Evolutionary conservation across 2,888 invertebrate species (phyloP), one percentile per base, ranked within the genome.

Genomic region (Thyatira batis): DNA sequence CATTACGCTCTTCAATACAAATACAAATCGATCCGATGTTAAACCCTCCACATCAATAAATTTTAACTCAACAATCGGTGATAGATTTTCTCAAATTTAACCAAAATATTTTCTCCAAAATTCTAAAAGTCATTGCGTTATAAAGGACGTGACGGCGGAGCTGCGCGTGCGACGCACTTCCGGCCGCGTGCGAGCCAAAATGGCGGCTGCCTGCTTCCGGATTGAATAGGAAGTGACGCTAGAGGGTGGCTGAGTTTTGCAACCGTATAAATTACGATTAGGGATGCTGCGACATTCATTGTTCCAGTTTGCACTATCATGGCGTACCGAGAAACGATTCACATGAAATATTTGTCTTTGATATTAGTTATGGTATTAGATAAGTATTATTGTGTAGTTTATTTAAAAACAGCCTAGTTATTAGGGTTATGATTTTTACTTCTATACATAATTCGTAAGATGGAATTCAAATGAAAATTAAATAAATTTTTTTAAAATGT

Each of bases 141-240:
- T 76, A 75, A 54, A 82, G 90, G 91, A 89, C 83, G 83, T 85
- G 84, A 85, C 85, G 74, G 74, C 74, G 81, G 80, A 73, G 76
- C 62, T 89, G 89, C 89, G 90, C 89, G 90, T 87, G 91, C 89
- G 90, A 73, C 76, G 61, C 66, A 75, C 83, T 87, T 90, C 90
- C 89, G 81, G 89, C 84, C 89, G 85, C 90, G 90, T 90, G 89
- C 82, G 78, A 77, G 79, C 79, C 90, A 91, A 92, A 90, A 92
- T 92, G 92, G 91, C 92, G 88, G 89, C 90, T 69, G 80, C 73
- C 71, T 62, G 69, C 82, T 90, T 91, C 91, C 90, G 84, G 73
- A 60, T 61, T 67, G 64, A 69, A 67, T 66, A 80, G 84, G 85
- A 85, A 82, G 74, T 79, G 71, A 73, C 77, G 78, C 75, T 77